A percentile compares a stretch with the other conserved stretches of the same genome.
These are phyloP conservation scores for Armadillidium nasatum DNA, from an alignment of 1,140 invertebrate genomes.

Conservation along the genomic window DNA sequence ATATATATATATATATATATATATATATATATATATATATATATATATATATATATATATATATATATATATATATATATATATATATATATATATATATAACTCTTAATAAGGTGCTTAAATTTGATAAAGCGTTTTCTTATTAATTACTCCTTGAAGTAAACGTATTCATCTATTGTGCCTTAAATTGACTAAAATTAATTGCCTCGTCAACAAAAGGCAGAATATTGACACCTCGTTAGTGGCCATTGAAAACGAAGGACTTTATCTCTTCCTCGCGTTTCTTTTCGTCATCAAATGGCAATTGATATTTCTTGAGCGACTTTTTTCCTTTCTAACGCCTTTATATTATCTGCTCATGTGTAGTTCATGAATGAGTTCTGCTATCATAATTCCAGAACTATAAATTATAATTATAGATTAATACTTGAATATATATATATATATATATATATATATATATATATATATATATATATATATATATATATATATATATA, in stretches of 20 bases:
- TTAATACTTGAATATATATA: not conserved
- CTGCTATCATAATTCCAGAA: no score
- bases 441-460: constrained; percentile 7
- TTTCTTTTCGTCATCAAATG: not conserved
- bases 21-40: no score
- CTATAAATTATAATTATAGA: not conserved
- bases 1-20: no score
- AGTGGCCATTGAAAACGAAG: not conserved
- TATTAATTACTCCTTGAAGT: not conserved
- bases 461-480: not conserved
- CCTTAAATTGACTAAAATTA: constrained; percentile 1
- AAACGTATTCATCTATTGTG: constrained; percentile 4
- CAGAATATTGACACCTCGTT: not conserved
- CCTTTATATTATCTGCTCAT: not conserved
- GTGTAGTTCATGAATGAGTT: no score
- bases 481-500: constrained; percentile 1
- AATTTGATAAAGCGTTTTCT: not conserved
- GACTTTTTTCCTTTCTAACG: not conserved
- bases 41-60: no score
- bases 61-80: no score
- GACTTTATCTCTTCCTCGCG: not conserved
- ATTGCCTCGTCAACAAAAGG: not conserved
- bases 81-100: no score
- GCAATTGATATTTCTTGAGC: constrained; percentile 6
- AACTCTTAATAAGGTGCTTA: no score